Evolutionary conservation across 2,888 invertebrate genomes (phyloP), one percentile per base, ranked within the genome.

Genomic region (Pinctada fucata): DNA sequence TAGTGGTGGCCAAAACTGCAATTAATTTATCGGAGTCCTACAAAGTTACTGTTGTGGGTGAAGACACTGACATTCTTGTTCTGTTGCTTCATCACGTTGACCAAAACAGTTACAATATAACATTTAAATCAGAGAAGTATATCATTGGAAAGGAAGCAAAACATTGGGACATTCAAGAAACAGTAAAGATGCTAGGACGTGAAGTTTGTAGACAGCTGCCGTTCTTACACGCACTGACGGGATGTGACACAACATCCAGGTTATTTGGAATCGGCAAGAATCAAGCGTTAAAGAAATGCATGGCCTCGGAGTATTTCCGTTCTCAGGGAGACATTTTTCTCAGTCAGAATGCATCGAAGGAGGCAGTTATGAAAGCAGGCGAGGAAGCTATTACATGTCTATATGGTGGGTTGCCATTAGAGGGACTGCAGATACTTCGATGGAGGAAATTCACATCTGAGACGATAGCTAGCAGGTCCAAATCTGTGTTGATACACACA

Each of bases 221-320:
- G 47, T 84, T 84, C 74, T 64, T 84, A 2, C 85, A 88, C 74
- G 85, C 85, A 47, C 50, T 86, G 10, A 58, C 73, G 5, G 84
- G 86, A 4, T 83, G 86, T 76, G 84, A 86, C 72, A 83, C 84
- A 1, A 83, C 82, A 8, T 82, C 81, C 3, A 64, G 81, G 10
- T 13, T 86, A 6, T 86, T 63, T 78, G 84, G 84, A 47, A 51
- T 80, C 13, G 82, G 85, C 2, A 84, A 86, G 73, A 77, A 75
- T n/a, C 13, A 51, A 31, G 52, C 58, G 0, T 63, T 84, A 3
- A 83, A 83, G 50, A 85, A 82, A 50, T 4, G 72, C 13, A 48
- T 68, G n/a, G 16, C 51, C 10, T 72, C 82, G 49, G 8, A 47
- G n/a, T 13, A 75, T 52, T 79, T 84, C 31, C n/a, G 64, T 45